Conservation (phyloP, 2,888 invertebrate species). For the Deilephila porcellus region DNA sequence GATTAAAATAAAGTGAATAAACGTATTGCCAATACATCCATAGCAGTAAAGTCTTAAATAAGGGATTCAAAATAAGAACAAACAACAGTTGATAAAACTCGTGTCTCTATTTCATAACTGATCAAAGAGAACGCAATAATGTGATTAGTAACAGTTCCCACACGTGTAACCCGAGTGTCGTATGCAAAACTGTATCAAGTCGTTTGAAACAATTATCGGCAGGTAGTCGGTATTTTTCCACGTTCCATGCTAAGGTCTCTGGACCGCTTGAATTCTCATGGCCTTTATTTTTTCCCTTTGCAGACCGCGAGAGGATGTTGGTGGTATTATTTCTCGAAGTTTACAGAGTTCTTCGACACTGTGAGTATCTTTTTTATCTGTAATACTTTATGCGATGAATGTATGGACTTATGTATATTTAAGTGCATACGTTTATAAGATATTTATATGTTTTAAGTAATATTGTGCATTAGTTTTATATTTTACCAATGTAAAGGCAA, state of each 20-base stretch:
- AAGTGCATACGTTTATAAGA: neutral
- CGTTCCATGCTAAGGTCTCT: neutral
- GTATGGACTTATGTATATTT: neutral
- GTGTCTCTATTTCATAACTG: slow-evolving; percentile 7
- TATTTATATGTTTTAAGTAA: neutral
- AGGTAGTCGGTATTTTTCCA: slow-evolving; percentile 9
- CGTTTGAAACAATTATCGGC: neutral
- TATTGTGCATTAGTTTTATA: neutral
- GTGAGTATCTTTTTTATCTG: slow-evolving; percentile 70
- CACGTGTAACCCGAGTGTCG: slow-evolving; percentile 32
- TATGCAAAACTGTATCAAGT: slow-evolving; percentile 28
- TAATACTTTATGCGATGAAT: neutral
- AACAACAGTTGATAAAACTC: neutral
- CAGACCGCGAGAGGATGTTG: slow-evolving; percentile 94
- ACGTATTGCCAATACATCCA: neutral
- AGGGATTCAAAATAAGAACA: neutral
- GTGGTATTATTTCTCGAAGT: slow-evolving; percentile 98
- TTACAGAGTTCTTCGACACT: slow-evolving; percentile 97
- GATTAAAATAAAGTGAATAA: too few species aligned
- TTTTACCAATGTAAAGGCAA: neutral
- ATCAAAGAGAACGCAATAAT: slow-evolving; percentile 8
- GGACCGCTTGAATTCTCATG: neutral
- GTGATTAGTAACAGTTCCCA: slow-evolving; percentile 12
- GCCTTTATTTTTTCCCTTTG: slow-evolving; percentile 46
- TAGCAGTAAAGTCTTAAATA: neutral